Percentiles rank a stretch among this genome's conserved stretches.
phyloP scores from a whole-genome alignment of 2,113 vertebrate genomes.

The Marmota monax region DNA sequence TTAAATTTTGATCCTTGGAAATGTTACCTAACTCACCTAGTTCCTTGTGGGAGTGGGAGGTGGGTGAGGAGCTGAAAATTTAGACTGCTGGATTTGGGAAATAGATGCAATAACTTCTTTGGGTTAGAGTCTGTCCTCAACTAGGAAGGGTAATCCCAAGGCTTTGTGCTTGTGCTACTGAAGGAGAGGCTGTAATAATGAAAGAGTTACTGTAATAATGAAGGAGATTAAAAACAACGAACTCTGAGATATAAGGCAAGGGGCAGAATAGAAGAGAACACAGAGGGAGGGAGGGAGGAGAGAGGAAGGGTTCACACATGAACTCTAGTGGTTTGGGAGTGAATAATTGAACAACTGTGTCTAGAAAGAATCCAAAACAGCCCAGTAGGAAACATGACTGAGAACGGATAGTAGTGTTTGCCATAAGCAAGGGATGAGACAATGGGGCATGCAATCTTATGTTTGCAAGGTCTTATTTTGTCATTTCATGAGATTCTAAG shows the following conservation, averaged over 20 bases:
- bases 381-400: not conserved
- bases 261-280: not conserved
- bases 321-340: not conserved
- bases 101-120: not conserved
- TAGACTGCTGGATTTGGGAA: not conserved
- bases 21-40: not conserved
- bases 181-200: not conserved
- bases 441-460: not conserved
- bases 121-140: not conserved
- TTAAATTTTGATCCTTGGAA: not conserved
- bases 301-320: not conserved
- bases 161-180: not conserved
- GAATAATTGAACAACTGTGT: not conserved
- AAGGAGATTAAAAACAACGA: not conserved
- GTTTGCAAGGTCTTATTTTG: not conserved
- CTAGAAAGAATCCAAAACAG: not conserved
- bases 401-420: not conserved
- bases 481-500: not conserved
- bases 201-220: not conserved
- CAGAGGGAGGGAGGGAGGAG: too few relatives aligned
- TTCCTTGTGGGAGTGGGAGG: not conserved
- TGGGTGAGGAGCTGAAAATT: not conserved
- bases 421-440: not conserved
- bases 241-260: not conserved
- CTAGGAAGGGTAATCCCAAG: not conserved